Evolutionary conservation across 2,797 vertebrate genomes (phyloP).

Genomic region (Ceyx erithaca): DNA sequence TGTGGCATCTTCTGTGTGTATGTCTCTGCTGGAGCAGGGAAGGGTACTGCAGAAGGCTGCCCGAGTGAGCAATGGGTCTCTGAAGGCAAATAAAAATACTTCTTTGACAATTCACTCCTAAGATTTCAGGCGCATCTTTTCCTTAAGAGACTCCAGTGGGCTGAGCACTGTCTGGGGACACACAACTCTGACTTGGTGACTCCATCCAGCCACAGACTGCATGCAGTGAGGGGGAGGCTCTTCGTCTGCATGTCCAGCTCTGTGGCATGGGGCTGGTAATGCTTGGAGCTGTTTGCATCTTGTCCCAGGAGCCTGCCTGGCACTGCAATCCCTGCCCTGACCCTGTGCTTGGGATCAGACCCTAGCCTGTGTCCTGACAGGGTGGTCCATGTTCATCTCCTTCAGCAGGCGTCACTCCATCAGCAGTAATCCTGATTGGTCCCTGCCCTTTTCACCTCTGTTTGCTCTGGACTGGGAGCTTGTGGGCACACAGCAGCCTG

Average conservation of each 20-base stretch:
- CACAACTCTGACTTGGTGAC: neutral
- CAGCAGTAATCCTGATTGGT: too few species aligned
- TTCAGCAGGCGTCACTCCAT: neutral
- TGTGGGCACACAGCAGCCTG: fast-evolving
- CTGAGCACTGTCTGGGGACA: constrained; percentile 4
- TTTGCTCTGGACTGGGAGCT: neutral
- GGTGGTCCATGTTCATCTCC: neutral
- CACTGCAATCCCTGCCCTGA: neutral
- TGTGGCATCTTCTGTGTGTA: constrained; percentile 41
- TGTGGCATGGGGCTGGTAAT: fast-evolving
- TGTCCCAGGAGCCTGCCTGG: neutral
- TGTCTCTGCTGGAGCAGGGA: constrained; percentile 27
- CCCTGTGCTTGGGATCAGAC: fast-evolving
- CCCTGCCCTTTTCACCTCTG: fast-evolving
- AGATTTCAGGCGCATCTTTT: neutral
- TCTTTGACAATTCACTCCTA: constrained; percentile 38
- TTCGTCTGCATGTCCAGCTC: neutral
- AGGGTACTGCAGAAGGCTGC: constrained; percentile 34
- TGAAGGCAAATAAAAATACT: constrained; percentile 69
- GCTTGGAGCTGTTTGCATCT: neutral
- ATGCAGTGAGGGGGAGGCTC: fast-evolving
- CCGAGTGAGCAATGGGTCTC: constrained; percentile 73
- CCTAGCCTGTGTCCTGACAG: fast-evolving
- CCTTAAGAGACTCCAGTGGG: neutral
- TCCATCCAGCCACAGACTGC: neutral